Percentiles rank a stretch among this genome's conserved stretches.
Evolutionary conservation across 2,113 vertebrate species (phyloP).

Genomic region (Lucifuga dentata): DNA sequence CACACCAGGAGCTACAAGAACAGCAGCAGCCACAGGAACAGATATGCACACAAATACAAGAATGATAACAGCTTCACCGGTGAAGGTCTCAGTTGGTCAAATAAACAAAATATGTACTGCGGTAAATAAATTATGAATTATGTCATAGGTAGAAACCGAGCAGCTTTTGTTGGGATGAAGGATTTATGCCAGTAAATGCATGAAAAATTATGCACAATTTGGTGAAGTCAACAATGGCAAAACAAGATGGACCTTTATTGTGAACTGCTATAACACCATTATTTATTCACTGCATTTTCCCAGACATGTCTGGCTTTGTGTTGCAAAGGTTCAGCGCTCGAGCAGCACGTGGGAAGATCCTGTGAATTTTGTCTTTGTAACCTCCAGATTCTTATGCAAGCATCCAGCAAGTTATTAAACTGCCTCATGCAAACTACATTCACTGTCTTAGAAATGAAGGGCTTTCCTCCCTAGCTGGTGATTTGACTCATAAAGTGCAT

Average conservation of each 20-base stretch:
- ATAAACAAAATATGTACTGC: conserved; percentile 54
- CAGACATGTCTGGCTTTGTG: conserved; percentile 48
- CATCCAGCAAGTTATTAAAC: conserved; percentile 39
- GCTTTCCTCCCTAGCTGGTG: conserved; percentile 68
- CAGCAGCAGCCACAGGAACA: conserved; percentile 30
- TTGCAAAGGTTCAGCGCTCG: conserved; percentile 27
- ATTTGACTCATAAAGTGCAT: conserved; percentile 58
- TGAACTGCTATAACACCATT: conserved; percentile 51
- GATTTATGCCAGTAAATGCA: conserved; percentile 64
- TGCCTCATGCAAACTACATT: conserved; percentile 38
- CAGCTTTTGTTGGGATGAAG: conserved; percentile 36
- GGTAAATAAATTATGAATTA: conserved; percentile 68
- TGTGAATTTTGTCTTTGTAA: not conserved
- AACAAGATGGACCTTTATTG: conserved; percentile 47
- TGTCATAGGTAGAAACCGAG: conserved; percentile 45
- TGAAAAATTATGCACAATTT: conserved; percentile 67
- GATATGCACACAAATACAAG: conserved; percentile 25
- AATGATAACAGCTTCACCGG: conserved; percentile 50
- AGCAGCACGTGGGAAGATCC: not conserved
- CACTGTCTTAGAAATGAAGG: conserved; percentile 39
- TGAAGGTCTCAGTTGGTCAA: conserved; percentile 16
- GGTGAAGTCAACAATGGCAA: conserved; percentile 66
- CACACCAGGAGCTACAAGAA: conserved; percentile 52
- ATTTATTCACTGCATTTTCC: conserved; percentile 59
- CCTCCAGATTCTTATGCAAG: conserved; percentile 29